phyloP scores from a whole-genome alignment of 2,888 invertebrate species.

The Steinernema hermaphroditum region DNA sequence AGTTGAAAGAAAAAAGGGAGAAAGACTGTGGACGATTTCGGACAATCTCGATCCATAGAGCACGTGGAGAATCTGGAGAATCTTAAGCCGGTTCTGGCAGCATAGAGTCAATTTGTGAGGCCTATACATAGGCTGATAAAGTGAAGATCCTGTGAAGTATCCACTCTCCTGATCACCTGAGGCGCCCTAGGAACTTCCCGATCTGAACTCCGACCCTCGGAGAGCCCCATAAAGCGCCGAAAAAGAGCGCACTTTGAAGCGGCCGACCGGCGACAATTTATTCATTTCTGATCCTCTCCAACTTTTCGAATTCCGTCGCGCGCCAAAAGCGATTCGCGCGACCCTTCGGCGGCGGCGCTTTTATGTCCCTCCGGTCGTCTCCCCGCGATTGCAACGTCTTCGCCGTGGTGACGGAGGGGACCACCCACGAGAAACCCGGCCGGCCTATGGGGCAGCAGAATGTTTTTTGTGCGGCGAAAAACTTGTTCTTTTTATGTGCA shows the following conservation, averaged over 20 bases:
- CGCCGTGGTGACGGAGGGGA: neutral
- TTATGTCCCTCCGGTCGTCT: constrained; percentile 11
- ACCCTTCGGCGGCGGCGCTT: constrained; percentile 28
- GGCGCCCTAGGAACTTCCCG: no score
- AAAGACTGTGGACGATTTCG: neutral
- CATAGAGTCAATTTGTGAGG: no score
- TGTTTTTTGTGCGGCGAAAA: constrained; percentile 2
- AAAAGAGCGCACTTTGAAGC: constrained; percentile 24
- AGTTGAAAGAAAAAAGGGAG: neutral
- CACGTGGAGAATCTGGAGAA: no score
- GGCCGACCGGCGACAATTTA: neutral
- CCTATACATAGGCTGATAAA: no score
- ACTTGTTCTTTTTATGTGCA: constrained; percentile 30
- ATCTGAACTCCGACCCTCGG: no score
- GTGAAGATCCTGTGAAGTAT: no score
- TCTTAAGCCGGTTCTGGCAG: no score
- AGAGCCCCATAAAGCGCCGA: neutral
- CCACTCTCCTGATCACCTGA: no score
- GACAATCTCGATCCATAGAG: no score
- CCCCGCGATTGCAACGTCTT: neutral
- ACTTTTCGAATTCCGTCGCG: neutral
- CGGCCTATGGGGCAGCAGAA: neutral
- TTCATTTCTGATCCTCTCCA: neutral
- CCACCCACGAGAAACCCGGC: constrained; percentile 15
- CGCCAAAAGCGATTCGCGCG: constrained; percentile 27